Evolutionary conservation across 2,888 invertebrate species (phyloP).

Genomic region (Pheosia gnoma): DNA sequence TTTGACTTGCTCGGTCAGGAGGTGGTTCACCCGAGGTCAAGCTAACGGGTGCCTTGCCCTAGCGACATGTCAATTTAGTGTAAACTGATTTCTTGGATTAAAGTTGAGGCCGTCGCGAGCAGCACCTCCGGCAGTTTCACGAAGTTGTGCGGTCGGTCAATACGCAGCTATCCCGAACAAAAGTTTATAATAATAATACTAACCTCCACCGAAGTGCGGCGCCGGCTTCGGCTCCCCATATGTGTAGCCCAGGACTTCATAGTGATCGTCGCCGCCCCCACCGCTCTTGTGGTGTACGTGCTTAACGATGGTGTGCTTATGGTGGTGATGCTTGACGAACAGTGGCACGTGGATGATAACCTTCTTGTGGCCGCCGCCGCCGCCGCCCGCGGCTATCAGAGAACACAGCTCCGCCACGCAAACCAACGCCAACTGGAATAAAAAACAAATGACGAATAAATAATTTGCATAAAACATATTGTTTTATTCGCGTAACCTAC

Average conservation of each 20-base stretch:
- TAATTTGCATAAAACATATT: too few species aligned
- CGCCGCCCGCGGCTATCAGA: conserved; percentile 71
- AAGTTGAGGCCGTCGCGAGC: too few species aligned
- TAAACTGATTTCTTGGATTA: too few species aligned
- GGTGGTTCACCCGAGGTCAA: too few species aligned
- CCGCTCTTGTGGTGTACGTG: conserved; percentile 87
- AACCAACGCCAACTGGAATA: conserved; percentile 65
- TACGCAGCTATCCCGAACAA: too few species aligned
- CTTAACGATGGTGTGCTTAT: conserved; percentile 91
- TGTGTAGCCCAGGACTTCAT: conserved; percentile 88
- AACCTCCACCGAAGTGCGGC: conserved; percentile 76
- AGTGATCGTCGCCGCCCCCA: conserved; percentile 84
- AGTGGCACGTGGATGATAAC: conserved; percentile 92
- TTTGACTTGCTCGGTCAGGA: too few species aligned
- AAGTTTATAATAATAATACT: conserved; percentile 8
- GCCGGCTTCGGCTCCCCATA: conserved; percentile 85
- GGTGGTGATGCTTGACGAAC: conserved; percentile 90
- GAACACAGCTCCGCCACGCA: conserved; percentile 67
- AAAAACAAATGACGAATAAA: not conserved
- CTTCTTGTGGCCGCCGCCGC: conserved; percentile 86
- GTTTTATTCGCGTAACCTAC: too few species aligned
- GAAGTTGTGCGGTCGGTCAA: too few species aligned
- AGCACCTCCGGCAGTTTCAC: too few species aligned
- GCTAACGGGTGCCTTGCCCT: too few species aligned
- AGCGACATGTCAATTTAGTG: too few species aligned